Percentiles rank a stretch among this genome's conserved stretches.
These are phyloP conservation scores for Acanthaster planci DNA, from an alignment of 35 echinoderm and acorn worm species.

Conservation along the genomic window DNA sequence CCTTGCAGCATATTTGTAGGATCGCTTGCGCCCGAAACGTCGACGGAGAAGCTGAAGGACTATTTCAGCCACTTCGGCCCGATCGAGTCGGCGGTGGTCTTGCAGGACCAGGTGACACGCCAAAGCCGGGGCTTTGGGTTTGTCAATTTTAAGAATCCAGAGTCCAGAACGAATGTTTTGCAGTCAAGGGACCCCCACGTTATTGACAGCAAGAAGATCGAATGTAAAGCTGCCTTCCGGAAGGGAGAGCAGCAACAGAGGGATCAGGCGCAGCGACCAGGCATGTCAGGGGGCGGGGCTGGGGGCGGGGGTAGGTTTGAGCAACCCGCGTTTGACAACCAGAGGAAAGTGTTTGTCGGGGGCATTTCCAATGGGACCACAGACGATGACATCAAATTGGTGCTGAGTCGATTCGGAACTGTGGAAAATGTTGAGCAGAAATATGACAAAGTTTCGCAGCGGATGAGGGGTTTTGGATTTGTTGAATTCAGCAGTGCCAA, in stretches of 20 bases:
- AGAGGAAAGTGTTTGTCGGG: conserved; percentile 4
- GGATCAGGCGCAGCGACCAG: background rate
- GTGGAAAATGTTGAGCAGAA: background rate
- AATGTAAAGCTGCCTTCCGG: background rate
- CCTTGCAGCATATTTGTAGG: conserved; percentile 19
- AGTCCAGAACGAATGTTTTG: background rate
- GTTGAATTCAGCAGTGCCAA: background rate
- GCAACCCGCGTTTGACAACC: background rate
- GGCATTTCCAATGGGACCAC: conserved; percentile 9
- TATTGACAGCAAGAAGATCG: background rate
- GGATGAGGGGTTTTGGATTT: conserved; percentile 15
- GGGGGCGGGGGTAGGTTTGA: conserved; percentile 8
- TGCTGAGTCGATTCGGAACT: background rate
- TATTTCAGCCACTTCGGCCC: conserved; percentile 3
- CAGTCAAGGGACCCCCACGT: background rate
- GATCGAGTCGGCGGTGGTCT: conserved; percentile 7
- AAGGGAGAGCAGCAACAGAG: background rate
- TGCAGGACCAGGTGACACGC: background rate
- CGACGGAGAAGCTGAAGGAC: background rate
- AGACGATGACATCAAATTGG: background rate
- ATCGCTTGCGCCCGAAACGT: background rate
- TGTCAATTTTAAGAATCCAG: conserved; percentile 1
- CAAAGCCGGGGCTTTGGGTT: background rate
- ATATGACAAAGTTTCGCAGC: conserved; percentile 17
- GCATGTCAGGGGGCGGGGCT: background rate